phyloP scores from a whole-genome alignment of 2,113 vertebrate species.

The Pyrgilauda ruficollis region DNA sequence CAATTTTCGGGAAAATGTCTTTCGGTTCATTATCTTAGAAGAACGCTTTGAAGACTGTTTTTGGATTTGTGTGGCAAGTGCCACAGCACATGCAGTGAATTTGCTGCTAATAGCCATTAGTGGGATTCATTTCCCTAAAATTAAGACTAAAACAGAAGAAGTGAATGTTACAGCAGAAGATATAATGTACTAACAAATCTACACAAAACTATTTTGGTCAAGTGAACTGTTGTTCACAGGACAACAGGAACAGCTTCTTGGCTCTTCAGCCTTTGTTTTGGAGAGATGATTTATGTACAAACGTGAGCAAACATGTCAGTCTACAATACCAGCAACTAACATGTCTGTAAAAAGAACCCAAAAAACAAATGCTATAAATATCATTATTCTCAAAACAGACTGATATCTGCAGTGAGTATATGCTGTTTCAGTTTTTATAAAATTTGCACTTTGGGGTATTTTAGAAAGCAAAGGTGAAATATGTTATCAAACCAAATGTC shows the following conservation, averaged over 20 bases:
- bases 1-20: constrained; percentile 87
- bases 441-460: neutral
- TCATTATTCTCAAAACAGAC: neutral
- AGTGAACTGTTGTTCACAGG: neutral
- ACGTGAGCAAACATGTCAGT: neutral
- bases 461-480: neutral
- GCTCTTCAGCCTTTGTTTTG: neutral
- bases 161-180: constrained; percentile 87
- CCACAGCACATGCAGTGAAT: constrained; percentile 80
- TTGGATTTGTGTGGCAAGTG: constrained; percentile 90
- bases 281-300: neutral
- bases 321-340: neutral
- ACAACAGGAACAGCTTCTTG: neutral
- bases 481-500: neutral
- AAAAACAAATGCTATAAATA: neutral
- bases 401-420: neutral
- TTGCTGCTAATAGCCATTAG: constrained; percentile 86
- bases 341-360: neutral
- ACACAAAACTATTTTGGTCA: neutral
- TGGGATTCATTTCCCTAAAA: constrained; percentile 84
- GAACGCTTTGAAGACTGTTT: constrained; percentile 87
- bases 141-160: constrained; percentile 89
- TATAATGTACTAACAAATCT: constrained; percentile 81
- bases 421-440: neutral
- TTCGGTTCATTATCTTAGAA: constrained; percentile 83